Percentiles rank a stretch among this genome's conserved stretches.
Conservation (phyloP, 2,797 vertebrate genomes). For the Danio jaintianensis region DNA sequence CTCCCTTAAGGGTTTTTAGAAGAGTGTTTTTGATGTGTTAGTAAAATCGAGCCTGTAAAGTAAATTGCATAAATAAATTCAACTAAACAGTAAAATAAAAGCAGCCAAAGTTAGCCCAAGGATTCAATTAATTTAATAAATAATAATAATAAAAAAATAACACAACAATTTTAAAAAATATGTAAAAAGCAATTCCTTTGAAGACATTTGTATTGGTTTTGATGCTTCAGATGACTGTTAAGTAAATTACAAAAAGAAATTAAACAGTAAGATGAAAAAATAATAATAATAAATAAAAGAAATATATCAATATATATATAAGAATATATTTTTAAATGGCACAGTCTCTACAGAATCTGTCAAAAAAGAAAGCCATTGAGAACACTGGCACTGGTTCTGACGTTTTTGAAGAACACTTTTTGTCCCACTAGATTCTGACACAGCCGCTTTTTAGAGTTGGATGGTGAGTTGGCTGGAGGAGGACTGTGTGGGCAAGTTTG, state of each 20-base stretch:
- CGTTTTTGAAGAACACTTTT: not conserved
- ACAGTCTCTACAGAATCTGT: not conserved
- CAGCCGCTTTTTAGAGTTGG: not conserved
- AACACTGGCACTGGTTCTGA: not conserved
- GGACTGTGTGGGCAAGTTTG: constrained; percentile 20
- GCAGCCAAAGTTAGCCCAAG: not conserved
- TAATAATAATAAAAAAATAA: not conserved
- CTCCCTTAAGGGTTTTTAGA: not conserved
- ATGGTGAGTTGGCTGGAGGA: not conserved
- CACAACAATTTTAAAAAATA: not conserved
- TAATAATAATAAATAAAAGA: too few species aligned
- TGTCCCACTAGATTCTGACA: constrained; percentile 5
- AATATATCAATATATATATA: too few species aligned
- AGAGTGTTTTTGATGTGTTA: not conserved
- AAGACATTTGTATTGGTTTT: too few species aligned
- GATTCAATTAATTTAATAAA: not conserved
- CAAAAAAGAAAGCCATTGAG: not conserved
- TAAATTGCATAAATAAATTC: not conserved
- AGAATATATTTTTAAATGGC: too few species aligned
- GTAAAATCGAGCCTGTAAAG: not conserved
- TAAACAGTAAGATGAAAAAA: too few species aligned
- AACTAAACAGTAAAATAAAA: not conserved
- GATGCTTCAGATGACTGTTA: too few species aligned
- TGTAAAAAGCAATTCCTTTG: too few species aligned
- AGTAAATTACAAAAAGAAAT: too few species aligned